These are phyloP conservation scores for Neuroterus valhalla DNA, from an alignment of 1,140 invertebrate species.

Conservation along the genomic window DNA sequence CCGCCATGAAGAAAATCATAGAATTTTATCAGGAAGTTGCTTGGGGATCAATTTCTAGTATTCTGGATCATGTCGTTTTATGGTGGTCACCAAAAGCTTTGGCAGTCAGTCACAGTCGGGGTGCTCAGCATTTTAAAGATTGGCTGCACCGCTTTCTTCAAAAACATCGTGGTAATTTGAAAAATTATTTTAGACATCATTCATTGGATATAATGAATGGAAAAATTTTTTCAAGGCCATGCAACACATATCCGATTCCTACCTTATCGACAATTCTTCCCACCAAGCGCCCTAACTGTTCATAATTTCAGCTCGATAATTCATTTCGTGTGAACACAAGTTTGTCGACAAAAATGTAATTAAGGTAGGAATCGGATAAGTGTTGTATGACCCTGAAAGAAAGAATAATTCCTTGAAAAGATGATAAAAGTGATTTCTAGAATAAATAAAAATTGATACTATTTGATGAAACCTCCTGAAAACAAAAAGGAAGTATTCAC, in stretches of 20 bases:
- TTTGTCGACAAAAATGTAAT: too few relatives aligned
- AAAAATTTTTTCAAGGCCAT: background rate
- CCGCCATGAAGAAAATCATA: constrained; percentile 72
- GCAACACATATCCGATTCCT: too few relatives aligned
- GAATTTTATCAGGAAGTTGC: constrained; percentile 79
- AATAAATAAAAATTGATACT: background rate
- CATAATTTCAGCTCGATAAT: too few relatives aligned
- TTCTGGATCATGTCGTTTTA: constrained; percentile 85
- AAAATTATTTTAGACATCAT: background rate
- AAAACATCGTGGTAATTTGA: constrained; percentile 49
- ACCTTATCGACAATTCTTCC: too few relatives aligned
- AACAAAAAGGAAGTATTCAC: background rate
- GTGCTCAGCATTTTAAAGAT: constrained; percentile 78
- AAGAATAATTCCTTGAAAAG: too few relatives aligned
- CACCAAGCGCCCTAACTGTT: too few relatives aligned
- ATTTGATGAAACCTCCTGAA: background rate
- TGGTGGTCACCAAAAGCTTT: constrained; percentile 85
- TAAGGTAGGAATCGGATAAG: too few relatives aligned
- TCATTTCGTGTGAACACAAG: too few relatives aligned
- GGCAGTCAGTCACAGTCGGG: constrained; percentile 75
- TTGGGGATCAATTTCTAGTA: constrained; percentile 84
- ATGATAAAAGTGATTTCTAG: too few relatives aligned
- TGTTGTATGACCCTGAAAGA: too few relatives aligned
- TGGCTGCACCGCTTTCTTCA: constrained; percentile 78
- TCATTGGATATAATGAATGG: background rate